Evolutionary conservation across 1,140 invertebrate species (phyloP).

Genomic region (Theocolax elegans): DNA sequence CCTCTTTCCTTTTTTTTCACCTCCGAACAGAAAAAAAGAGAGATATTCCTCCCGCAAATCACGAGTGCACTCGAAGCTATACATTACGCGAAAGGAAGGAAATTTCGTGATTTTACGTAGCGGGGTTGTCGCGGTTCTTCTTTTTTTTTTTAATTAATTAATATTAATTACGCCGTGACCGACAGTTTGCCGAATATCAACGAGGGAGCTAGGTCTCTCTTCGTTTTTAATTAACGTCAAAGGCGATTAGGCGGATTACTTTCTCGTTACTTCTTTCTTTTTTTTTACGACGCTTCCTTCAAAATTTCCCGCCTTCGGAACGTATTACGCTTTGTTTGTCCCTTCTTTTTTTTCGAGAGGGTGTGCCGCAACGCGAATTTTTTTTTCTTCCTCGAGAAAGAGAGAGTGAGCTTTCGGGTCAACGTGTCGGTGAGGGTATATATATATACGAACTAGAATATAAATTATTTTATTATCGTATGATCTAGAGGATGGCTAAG

Average conservation of each 20-base stretch:
- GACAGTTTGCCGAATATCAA: too few relatives aligned
- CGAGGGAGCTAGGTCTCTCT: background rate
- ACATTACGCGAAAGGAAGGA: too few relatives aligned
- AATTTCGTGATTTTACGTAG: background rate
- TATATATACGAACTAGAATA: too few relatives aligned
- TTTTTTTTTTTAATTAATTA: conserved; percentile 11
- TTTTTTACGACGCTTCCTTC: background rate
- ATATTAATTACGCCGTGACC: conserved; percentile 4
- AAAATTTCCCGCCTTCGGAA: too few relatives aligned
- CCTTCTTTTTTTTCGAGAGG: background rate
- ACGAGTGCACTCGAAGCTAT: too few relatives aligned
- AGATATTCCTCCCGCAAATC: too few relatives aligned
- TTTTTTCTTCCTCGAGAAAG: background rate
- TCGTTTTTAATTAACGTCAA: conserved; percentile 14
- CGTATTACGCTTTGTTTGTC: too few relatives aligned
- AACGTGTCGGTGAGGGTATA: too few relatives aligned
- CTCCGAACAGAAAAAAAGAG: too few relatives aligned
- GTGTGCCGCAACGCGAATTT: background rate
- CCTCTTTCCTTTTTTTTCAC: too few relatives aligned
- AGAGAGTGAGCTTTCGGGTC: background rate
- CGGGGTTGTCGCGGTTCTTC: too few relatives aligned
- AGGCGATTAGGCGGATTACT: conserved; percentile 11
- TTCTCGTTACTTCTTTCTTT: background rate
- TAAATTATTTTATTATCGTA: background rate
- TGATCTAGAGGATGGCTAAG: background rate